phyloP scores from a whole-genome alignment of 2,797 vertebrate genomes.

The Serranus cabrilla region DNA sequence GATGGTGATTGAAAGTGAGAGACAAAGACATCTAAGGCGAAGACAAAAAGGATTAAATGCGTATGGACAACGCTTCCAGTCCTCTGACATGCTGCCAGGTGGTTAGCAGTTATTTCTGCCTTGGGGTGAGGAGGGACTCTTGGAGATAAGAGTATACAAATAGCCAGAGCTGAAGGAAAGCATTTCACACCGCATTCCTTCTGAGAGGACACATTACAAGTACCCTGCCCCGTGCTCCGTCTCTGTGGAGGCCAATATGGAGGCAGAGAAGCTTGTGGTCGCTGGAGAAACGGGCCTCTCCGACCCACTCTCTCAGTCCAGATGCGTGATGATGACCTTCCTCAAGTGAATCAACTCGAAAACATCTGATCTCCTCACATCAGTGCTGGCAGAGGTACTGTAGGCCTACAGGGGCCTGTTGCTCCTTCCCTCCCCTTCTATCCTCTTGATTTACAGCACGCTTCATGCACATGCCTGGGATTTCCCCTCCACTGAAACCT shows the following conservation, averaged over 20 bases:
- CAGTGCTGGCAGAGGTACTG: conserved; percentile 40
- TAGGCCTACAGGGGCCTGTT: conserved; percentile 34
- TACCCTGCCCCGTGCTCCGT: neutral
- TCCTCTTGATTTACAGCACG: conserved; percentile 66
- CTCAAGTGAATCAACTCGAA: conserved; percentile 49
- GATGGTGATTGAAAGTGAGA: neutral
- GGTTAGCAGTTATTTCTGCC: conserved; percentile 58
- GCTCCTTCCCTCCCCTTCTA: conserved; percentile 41
- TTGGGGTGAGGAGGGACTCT: conserved; percentile 38
- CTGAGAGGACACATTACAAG: conserved; percentile 29
- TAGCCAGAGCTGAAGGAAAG: conserved; percentile 59
- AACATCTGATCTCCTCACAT: conserved; percentile 49
- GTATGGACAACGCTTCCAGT: conserved; percentile 16
- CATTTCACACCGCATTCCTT: conserved; percentile 67
- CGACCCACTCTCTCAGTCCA: conserved; percentile 40
- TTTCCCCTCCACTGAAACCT: conserved; percentile 68
- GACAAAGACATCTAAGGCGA: neutral
- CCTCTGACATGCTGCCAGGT: conserved; percentile 41
- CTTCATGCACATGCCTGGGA: conserved; percentile 68
- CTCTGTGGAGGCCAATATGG: conserved; percentile 1
- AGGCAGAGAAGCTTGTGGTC: conserved; percentile 4
- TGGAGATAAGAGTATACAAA: conserved; percentile 66
- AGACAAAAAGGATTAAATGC: conserved; percentile 13
- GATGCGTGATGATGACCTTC: conserved; percentile 66
- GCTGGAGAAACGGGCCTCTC: conserved; percentile 4